Conservation (phyloP, 1,140 invertebrate genomes). For the Daktulosphaira vitifoliae region DNA sequence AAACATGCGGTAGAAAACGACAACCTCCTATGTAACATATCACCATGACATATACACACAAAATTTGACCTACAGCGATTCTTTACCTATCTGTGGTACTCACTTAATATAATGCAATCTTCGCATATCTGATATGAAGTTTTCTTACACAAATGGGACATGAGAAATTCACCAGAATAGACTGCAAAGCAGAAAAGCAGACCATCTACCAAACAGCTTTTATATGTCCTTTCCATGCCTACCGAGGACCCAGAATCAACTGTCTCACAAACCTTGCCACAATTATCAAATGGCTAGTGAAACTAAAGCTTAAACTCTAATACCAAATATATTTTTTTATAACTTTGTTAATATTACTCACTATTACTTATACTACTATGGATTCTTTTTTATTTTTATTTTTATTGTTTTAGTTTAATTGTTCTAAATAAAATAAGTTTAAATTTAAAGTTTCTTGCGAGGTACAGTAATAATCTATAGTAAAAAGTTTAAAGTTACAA, state of each 20-base stretch:
- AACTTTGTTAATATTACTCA: neutral
- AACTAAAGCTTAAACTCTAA: slow-evolving; percentile 10
- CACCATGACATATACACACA: slow-evolving; percentile 10
- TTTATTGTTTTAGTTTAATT: neutral
- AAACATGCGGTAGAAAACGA: neutral
- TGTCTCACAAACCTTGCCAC: neutral
- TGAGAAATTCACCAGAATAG: slow-evolving; percentile 14
- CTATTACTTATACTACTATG: neutral
- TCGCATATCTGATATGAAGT: neutral
- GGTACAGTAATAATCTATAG: no score
- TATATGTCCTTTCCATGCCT: neutral
- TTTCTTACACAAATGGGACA: slow-evolving; percentile 20
- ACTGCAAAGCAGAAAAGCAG: neutral
- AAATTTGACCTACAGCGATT: slow-evolving; percentile 9
- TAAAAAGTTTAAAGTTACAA: no score
- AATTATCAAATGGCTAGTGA: slow-evolving; percentile 3
- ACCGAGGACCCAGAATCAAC: neutral
- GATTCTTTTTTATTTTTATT: neutral
- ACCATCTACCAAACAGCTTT: neutral
- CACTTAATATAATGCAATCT: slow-evolving; percentile 8
- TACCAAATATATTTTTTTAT: slow-evolving; percentile 7
- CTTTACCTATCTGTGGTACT: neutral
- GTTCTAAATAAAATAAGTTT: slow-evolving; percentile 11
- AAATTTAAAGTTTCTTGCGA: no score
- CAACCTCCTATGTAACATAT: slow-evolving; percentile 7